Conservation (phyloP, 1,140 invertebrate species). For the Drosophila pectinifera region DNA sequence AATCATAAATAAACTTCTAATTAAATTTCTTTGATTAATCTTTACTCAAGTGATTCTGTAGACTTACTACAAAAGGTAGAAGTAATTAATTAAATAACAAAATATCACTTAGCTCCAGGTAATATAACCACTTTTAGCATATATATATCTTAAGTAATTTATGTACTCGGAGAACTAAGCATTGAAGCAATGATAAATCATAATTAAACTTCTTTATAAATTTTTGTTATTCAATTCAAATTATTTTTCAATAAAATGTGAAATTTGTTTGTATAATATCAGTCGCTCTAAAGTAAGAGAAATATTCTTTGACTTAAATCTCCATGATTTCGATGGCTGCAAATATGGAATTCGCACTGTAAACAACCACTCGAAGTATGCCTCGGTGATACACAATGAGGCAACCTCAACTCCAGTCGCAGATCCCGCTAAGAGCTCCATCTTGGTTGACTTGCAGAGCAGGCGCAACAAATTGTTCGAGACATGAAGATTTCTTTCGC, state of each 20-base stretch:
- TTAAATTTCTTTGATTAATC: too few relatives aligned
- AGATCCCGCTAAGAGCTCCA: constrained; percentile 18
- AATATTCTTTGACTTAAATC: not conserved
- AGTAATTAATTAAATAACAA: too few relatives aligned
- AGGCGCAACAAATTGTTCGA: constrained; percentile 55
- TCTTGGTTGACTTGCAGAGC: constrained; percentile 38
- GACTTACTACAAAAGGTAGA: too few relatives aligned
- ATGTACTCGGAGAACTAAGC: too few relatives aligned
- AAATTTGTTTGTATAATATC: not conserved
- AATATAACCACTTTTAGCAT: too few relatives aligned
- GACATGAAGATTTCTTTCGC: constrained; percentile 58
- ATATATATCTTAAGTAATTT: not conserved
- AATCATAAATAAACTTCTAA: too few relatives aligned
- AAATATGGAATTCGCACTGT: constrained; percentile 21
- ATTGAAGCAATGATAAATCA: too few relatives aligned
- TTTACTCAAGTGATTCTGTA: too few relatives aligned
- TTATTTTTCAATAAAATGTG: too few relatives aligned
- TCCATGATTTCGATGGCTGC: not conserved
- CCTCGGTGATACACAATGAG: constrained; percentile 36
- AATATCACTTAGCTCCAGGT: too few relatives aligned
- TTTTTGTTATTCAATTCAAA: too few relatives aligned
- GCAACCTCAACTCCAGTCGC: constrained; percentile 21
- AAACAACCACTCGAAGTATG: constrained; percentile 29
- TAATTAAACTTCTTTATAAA: too few relatives aligned
- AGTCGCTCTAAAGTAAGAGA: not conserved